phyloP scores from a whole-genome alignment of 2,797 vertebrate species.

The Octomys mimax region DNA sequence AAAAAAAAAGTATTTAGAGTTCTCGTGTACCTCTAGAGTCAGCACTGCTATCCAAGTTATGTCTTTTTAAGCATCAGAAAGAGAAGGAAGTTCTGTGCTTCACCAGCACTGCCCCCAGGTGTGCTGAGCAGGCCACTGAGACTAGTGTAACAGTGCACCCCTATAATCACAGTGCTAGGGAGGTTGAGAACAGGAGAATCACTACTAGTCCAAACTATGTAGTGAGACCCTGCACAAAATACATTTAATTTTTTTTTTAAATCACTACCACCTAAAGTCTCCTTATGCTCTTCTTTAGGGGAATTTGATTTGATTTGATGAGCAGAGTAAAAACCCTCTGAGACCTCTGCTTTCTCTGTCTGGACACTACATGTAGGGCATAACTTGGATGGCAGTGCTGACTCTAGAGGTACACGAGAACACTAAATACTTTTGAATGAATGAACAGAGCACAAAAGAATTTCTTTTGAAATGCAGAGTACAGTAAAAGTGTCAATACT shows the following conservation, averaged over 20 bases:
- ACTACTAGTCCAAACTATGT: too few species aligned
- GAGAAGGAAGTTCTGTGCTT: too few species aligned
- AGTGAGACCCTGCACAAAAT: too few species aligned
- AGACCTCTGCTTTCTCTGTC: not conserved
- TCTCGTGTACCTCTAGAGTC: not conserved
- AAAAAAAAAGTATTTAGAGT: constrained; percentile 32
- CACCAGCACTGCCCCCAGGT: too few species aligned
- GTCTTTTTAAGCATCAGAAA: too few species aligned
- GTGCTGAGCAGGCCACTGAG: too few species aligned
- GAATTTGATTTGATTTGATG: not conserved
- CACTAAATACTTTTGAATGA: not conserved
- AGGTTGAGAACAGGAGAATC: too few species aligned
- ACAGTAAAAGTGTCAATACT: constrained; percentile 9
- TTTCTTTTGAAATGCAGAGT: constrained; percentile 36
- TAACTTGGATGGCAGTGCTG: not conserved
- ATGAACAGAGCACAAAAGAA: not conserved
- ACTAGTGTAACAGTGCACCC: too few species aligned
- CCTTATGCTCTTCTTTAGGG: not conserved
- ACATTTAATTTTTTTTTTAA: not conserved
- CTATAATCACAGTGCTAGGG: too few species aligned
- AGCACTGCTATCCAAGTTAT: not conserved
- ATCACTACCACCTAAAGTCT: too few species aligned
- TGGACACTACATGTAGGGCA: not conserved
- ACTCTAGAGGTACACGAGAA: not conserved
- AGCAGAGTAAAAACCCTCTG: not conserved